phyloP scores from a whole-genome alignment of 2,888 invertebrate species.

The Ypsolopha sequella region DNA sequence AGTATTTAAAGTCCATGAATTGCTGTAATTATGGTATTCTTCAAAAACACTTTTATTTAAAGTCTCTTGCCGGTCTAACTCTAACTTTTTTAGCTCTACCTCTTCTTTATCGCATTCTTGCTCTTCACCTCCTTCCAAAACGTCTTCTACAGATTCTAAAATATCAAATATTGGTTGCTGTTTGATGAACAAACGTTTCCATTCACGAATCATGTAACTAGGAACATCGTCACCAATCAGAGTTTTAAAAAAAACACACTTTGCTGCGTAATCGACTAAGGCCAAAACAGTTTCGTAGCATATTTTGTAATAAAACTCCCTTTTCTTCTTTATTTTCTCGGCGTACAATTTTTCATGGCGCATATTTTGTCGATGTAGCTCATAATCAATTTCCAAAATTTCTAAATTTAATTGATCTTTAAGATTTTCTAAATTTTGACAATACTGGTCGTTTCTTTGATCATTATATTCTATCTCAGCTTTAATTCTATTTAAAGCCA shows the following conservation, averaged over 20 bases:
- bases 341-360: constrained; percentile 66
- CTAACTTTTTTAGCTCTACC: constrained; percentile 50
- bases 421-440: constrained; percentile 49
- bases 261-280: constrained; percentile 66
- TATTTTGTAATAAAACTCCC: constrained; percentile 53
- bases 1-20: constrained; percentile 65
- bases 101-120: constrained; percentile 23
- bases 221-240: constrained; percentile 54
- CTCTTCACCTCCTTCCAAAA: constrained; percentile 37
- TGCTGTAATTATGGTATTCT: constrained; percentile 63
- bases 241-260: constrained; percentile 58
- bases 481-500: constrained; percentile 62
- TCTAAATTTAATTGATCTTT: constrained; percentile 56
- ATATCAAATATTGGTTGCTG: constrained; percentile 67
- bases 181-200: constrained; percentile 68
- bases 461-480: constrained; percentile 61
- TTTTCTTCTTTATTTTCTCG: constrained; percentile 62
- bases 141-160: constrained; percentile 44
- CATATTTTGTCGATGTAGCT: constrained; percentile 58
- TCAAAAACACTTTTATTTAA: constrained; percentile 68
- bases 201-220: constrained; percentile 58
- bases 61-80: constrained; percentile 62
- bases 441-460: constrained; percentile 59
- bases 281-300: constrained; percentile 67
- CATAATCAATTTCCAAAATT: constrained; percentile 62